A percentile compares a stretch with the other conserved stretches of the same genome.
These are phyloP conservation scores for Rana temporaria DNA, from an alignment of 2,113 vertebrate genomes.

Conservation along the genomic window DNA sequence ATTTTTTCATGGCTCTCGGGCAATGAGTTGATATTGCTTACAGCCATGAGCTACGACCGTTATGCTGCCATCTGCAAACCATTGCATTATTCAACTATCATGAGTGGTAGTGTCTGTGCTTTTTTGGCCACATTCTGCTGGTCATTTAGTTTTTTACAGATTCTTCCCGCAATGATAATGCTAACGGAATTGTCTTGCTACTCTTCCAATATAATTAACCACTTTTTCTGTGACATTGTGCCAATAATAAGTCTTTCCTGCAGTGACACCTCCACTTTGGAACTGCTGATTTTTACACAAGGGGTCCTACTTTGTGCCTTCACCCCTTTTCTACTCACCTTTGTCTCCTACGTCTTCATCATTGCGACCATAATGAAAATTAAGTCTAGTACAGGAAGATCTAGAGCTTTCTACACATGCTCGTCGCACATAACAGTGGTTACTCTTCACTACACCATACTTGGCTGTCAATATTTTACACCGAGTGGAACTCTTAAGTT, in stretches of 20 bases:
- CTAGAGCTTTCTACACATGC: conserved; percentile 15
- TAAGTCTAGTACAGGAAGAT: background rate
- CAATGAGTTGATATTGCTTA: background rate
- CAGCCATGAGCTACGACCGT: conserved; percentile 27
- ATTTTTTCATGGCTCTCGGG: background rate
- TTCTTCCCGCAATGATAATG: background rate
- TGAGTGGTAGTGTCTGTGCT: background rate
- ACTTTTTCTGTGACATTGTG: background rate
- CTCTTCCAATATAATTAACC: conserved; percentile 16
- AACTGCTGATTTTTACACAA: background rate
- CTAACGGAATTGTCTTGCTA: background rate
- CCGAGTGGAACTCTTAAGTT: background rate
- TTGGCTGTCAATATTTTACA: background rate
- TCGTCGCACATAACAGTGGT: conserved; percentile 1
- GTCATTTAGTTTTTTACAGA: background rate
- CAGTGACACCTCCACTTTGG: background rate
- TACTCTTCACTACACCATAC: background rate
- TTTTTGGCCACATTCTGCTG: background rate
- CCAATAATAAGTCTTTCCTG: background rate
- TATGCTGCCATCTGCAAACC: background rate
- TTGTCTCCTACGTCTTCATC: background rate
- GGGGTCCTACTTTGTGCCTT: background rate
- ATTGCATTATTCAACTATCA: background rate
- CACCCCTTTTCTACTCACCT: background rate
- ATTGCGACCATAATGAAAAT: background rate